Percentiles rank a stretch among this genome's conserved stretches.
Evolutionary conservation across 2,113 vertebrate species (phyloP).

Genomic region (Cebidichthys violaceus): DNA sequence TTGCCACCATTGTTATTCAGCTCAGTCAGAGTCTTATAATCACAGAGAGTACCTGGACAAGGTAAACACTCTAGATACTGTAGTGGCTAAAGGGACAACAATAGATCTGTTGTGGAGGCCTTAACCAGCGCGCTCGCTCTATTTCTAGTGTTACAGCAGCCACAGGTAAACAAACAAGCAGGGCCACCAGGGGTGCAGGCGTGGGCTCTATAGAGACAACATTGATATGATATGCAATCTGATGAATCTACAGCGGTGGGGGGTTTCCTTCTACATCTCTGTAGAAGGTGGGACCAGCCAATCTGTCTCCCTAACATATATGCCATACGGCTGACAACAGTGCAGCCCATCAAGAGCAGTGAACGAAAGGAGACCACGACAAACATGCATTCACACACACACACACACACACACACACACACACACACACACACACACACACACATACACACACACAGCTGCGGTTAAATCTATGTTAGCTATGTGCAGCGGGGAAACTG

Average conservation of each 20-base stretch:
- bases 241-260: conserved; percentile 47
- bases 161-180: conserved; percentile 70
- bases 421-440: not conserved
- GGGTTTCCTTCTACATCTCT: conserved; percentile 37
- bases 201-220: conserved; percentile 52
- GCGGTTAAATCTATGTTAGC: conserved; percentile 8
- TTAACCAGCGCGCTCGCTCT: conserved; percentile 42
- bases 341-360: not conserved
- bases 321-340: conserved; percentile 45
- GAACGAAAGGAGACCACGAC: conserved; percentile 1
- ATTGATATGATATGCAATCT: conserved; percentile 80
- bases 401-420: conserved; percentile 36
- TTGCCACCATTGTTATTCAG: conserved; percentile 60
- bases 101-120: conserved; percentile 66
- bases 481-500: conserved; percentile 27
- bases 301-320: conserved; percentile 43
- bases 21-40: conserved; percentile 63
- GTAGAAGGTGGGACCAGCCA: conserved; percentile 34
- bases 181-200: conserved; percentile 64
- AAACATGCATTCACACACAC: not conserved
- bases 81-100: conserved; percentile 63
- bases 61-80: conserved; percentile 73
- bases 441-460: conserved; percentile 27
- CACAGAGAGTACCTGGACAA: conserved; percentile 55
- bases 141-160: conserved; percentile 70